Base-by-base conservation (phyloP, 2,113 vertebrate genomes). In the Sisor rabdophorus region DNA sequence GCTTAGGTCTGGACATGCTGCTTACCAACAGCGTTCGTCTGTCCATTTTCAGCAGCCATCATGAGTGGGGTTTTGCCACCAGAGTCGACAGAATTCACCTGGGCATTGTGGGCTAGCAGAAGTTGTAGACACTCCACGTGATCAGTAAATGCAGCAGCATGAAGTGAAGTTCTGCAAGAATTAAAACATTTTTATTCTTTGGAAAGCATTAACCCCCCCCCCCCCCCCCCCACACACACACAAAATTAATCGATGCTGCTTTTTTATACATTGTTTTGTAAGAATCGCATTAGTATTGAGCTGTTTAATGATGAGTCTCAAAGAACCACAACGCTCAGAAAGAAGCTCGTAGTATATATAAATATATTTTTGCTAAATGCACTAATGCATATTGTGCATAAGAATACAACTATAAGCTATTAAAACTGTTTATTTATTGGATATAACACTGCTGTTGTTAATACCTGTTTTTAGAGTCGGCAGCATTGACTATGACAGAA, bases 1-100 rank as follows among this genome's bases (percentile, higher is more conserved):
- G 40, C 22, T 26, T 19, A 5, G 65, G 9, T 52, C 30, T 20
- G 10, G 47, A 30, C 26, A 4, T 22, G 56, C 12, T 24, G 64
- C 88, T 10, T 96, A 98, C 97, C 97, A 80, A 98, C 96, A 81
- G 97, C 95, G 61, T 96, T 98, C 0, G 96, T 96, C 81, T 99
- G 97, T 75, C 97, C 97, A 12, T 98, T 98, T 87, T 98, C 95
- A 65, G 97, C 95, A 55, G 97, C 95, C 97, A 98, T 98, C 97
- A 99, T 99, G 74, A 99, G 92, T 20, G 97, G 93, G 8, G 96
- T 98, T 83, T 96, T 98, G 77, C 97, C 97, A 69, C 92, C 91
- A 61, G 91, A 87, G 80, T 98, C 97, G 6, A 93, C 87, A 74
- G 91, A 86, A 67, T 98, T 98, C 76, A 98, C 96, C 88, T 97